These are phyloP conservation scores for Scomber scombrus DNA, from an alignment of 2,113 vertebrate genomes.

Conservation along the genomic window DNA sequence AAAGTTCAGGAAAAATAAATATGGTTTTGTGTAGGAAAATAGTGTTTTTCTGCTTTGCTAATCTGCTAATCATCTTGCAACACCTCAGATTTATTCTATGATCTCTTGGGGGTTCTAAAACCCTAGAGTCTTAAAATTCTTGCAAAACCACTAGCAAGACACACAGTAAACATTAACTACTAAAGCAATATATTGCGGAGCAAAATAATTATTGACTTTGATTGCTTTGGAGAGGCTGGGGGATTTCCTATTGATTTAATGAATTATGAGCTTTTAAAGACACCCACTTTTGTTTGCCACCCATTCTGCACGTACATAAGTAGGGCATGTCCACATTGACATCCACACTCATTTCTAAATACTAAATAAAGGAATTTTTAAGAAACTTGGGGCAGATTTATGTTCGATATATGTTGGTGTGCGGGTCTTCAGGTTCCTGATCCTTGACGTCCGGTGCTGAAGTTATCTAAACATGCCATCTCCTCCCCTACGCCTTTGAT, in stretches of 20 bases:
- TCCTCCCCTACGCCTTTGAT: conserved; percentile 51
- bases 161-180: background rate
- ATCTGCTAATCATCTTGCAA: background rate
- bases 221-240: background rate
- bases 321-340: background rate
- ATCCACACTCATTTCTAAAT: background rate
- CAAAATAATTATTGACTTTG: background rate
- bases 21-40: background rate
- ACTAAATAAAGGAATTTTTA: conserved; percentile 5
- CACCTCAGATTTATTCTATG: too few relatives aligned
- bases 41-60: background rate
- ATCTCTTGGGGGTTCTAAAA: too few relatives aligned
- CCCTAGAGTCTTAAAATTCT: background rate
- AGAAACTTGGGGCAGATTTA: background rate
- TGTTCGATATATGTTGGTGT: conserved; percentile 28
- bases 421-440: conserved; percentile 8
- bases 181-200: background rate
- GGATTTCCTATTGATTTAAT: conserved; percentile 15
- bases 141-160: background rate
- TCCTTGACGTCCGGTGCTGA: conserved; percentile 33
- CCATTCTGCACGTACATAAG: background rate
- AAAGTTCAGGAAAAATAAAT: background rate
- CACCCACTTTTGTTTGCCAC: too few relatives aligned
- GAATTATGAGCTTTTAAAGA: background rate
- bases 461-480: conserved; percentile 45